Evolutionary conservation across 2,113 vertebrate species (phyloP).

Genomic region (Spea multiplicata): DNA sequence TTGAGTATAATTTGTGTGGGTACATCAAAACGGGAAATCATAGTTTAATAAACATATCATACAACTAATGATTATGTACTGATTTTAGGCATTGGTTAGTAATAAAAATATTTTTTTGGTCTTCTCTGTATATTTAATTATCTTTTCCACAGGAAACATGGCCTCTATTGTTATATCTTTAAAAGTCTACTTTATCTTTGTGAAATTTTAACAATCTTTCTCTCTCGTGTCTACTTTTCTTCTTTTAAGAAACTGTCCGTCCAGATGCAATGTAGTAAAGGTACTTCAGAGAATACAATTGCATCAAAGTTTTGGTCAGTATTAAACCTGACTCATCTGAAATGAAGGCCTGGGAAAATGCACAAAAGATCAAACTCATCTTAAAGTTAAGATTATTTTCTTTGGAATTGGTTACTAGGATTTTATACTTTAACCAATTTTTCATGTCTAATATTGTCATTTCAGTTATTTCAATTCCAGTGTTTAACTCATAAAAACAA

Average conservation of each 20-base stretch:
- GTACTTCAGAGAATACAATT: conserved; percentile 42
- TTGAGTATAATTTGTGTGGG: too few species aligned
- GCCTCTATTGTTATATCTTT: neutral
- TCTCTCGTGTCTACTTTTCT: conserved; percentile 19
- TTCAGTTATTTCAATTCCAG: conserved; percentile 18
- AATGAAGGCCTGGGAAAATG: conserved; percentile 41
- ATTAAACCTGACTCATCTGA: conserved; percentile 43
- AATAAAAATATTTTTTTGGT: too few species aligned
- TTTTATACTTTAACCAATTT: conserved; percentile 28
- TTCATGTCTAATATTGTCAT: conserved; percentile 37
- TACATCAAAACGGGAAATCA: too few species aligned
- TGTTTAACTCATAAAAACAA: conserved; percentile 27
- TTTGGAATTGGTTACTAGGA: conserved; percentile 27
- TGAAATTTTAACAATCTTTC: conserved; percentile 8
- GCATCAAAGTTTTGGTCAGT: conserved; percentile 42
- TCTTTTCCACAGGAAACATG: too few species aligned
- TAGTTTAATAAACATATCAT: too few species aligned
- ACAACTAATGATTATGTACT: too few species aligned
- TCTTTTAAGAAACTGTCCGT: conserved; percentile 25
- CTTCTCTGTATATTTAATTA: too few species aligned
- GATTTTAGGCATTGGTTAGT: too few species aligned
- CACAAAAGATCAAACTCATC: conserved; percentile 47
- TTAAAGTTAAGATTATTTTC: conserved; percentile 43
- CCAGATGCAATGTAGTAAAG: conserved; percentile 14
- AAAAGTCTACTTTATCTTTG: neutral